Conservation (phyloP, 1,140 invertebrate species). For the Bombus huntii region DNA sequence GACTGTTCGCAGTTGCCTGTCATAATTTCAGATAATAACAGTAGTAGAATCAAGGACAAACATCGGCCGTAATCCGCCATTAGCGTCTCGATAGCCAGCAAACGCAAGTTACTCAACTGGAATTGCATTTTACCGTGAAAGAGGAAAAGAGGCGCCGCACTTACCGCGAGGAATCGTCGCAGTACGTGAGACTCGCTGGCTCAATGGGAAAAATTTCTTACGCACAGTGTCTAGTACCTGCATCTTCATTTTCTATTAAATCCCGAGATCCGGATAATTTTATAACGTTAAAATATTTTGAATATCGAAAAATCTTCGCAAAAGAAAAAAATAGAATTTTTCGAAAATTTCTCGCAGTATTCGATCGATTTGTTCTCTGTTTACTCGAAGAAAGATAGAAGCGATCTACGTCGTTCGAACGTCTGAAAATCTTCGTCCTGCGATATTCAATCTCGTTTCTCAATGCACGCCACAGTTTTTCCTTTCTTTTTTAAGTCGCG, state of each 20-base stretch:
- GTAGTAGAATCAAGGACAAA: slow-evolving; percentile 30
- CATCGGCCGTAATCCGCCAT: slow-evolving; percentile 16
- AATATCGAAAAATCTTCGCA: background rate
- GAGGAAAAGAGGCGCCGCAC: background rate
- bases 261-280: background rate
- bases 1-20: background rate
- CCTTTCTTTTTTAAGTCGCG: background rate
- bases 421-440: too few species aligned
- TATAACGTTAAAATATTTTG: background rate
- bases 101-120: slow-evolving; percentile 21
- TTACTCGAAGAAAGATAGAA: too few species aligned
- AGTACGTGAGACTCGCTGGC: background rate
- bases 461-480: background rate
- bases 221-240: slow-evolving; percentile 8
- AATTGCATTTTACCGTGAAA: slow-evolving; percentile 2
- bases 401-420: too few species aligned
- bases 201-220: slow-evolving; percentile 2
- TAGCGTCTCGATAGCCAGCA: slow-evolving; percentile 24
- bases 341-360: background rate
- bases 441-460: background rate
- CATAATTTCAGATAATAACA: slow-evolving; percentile 27
- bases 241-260: background rate
- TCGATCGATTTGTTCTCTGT: background rate
- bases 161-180: background rate
- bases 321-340: too few species aligned